phyloP scores from a whole-genome alignment of 2,888 invertebrate species.

The Cepaea hortensis region DNA sequence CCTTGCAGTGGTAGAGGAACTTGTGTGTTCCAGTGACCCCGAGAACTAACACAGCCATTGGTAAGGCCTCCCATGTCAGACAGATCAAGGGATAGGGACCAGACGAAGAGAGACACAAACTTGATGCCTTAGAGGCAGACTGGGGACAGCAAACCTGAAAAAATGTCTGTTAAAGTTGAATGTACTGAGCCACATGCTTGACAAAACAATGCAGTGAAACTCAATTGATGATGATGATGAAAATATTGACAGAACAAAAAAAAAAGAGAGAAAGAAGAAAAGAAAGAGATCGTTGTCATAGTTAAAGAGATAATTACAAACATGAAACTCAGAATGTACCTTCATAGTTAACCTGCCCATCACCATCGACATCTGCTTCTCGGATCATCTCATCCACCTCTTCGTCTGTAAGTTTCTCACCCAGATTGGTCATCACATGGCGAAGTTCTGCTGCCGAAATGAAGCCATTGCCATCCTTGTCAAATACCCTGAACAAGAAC shows the following conservation, averaged over 20 bases:
- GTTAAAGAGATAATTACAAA: background rate
- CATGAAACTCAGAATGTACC: slow-evolving; percentile 23
- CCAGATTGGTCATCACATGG: slow-evolving; percentile 51
- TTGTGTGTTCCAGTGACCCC: no score
- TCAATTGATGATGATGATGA: background rate
- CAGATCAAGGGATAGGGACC: no score
- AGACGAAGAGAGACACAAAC: no score
- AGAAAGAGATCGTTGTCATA: background rate
- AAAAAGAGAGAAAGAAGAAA: background rate
- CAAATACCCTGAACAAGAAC: slow-evolving; percentile 21
- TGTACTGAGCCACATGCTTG: no score
- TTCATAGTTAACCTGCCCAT: slow-evolving; percentile 52
- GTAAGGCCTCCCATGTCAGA: no score
- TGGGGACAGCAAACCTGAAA: no score
- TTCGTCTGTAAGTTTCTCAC: slow-evolving; percentile 51
- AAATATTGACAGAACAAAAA: background rate
- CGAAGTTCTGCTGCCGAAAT: slow-evolving; percentile 49
- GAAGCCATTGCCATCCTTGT: slow-evolving; percentile 46
- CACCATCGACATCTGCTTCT: slow-evolving; percentile 50
- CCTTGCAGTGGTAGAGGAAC: no score
- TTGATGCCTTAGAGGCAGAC: no score
- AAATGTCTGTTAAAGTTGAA: no score
- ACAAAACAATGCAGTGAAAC: no score
- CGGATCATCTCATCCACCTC: slow-evolving; percentile 52
- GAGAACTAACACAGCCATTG: no score